Evolutionary conservation across 2,888 invertebrate species (phyloP).

Genomic region (Zeuzera pyrina): DNA sequence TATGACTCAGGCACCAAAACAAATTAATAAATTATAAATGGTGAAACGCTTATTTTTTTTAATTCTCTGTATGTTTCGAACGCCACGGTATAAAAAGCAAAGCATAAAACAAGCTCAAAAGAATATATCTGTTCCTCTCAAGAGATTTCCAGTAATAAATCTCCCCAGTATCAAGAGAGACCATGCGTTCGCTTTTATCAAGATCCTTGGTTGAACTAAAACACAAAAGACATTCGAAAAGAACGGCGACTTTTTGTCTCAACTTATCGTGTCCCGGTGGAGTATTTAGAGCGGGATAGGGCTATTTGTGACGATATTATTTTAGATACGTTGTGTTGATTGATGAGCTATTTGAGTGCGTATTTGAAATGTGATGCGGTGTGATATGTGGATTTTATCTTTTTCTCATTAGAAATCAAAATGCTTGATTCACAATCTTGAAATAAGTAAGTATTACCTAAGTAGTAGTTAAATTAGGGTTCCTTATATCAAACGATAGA

Average conservation of each 20-base stretch:
- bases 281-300: slow-evolving; percentile 26
- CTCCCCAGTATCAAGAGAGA: slow-evolving; percentile 41
- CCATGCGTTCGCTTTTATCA: slow-evolving; percentile 46
- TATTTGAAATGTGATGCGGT: slow-evolving; percentile 12
- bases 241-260: slow-evolving; percentile 20
- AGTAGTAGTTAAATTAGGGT: too few relatives aligned
- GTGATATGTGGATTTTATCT: too few relatives aligned
- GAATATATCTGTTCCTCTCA: slow-evolving; percentile 43
- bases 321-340: slow-evolving; percentile 13
- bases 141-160: slow-evolving; percentile 53
- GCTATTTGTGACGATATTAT: slow-evolving; percentile 16
- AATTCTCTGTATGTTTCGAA: too few relatives aligned
- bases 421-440: too few relatives aligned
- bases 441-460: too few relatives aligned
- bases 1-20: too few relatives aligned
- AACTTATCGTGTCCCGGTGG: slow-evolving; percentile 27
- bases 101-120: slow-evolving; percentile 38
- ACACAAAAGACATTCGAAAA: slow-evolving; percentile 12
- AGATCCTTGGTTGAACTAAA: slow-evolving; percentile 24
- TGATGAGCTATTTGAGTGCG: slow-evolving; percentile 20
- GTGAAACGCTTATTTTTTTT: too few relatives aligned
- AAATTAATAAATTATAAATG: too few relatives aligned
- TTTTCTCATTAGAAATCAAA: too few relatives aligned
- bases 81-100: too few relatives aligned
- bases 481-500: too few relatives aligned